Percentiles rank a stretch among this genome's conserved stretches.
These are phyloP conservation scores for Hecatera dysodea DNA, from an alignment of 2,888 invertebrate genomes.

Conservation along the genomic window DNA sequence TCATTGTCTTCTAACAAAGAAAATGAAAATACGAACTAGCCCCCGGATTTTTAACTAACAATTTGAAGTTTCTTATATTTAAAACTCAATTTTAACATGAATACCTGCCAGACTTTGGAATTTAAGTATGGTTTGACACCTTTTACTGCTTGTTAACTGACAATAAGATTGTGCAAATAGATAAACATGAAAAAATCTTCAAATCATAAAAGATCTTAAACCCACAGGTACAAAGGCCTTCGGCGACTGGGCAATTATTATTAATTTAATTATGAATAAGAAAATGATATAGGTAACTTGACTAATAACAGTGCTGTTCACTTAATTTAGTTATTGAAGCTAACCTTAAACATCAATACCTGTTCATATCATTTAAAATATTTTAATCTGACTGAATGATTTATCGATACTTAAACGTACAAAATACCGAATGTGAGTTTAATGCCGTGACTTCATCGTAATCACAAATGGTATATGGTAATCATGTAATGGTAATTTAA, in stretches of 20 bases:
- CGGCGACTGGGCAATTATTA: background rate
- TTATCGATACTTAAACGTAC: constrained; percentile 58
- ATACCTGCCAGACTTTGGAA: background rate
- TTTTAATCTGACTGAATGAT: constrained; percentile 54
- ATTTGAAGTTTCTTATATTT: background rate
- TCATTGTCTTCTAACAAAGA: background rate
- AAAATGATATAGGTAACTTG: background rate
- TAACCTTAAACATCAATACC: constrained; percentile 22
- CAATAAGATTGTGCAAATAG: background rate
- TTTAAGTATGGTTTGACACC: background rate
- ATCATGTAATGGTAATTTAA: constrained; percentile 59
- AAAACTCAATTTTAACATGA: background rate
- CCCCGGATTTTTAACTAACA: background rate
- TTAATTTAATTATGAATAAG: constrained; percentile 15
- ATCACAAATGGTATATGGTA: constrained; percentile 67
- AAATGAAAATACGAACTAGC: background rate
- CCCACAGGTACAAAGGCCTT: background rate
- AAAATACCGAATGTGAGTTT: constrained; percentile 65
- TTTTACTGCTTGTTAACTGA: background rate
- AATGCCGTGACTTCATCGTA: constrained; percentile 62
- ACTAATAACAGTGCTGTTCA: constrained; percentile 9
- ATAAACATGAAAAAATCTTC: background rate
- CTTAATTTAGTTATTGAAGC: constrained; percentile 9
- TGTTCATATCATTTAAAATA: constrained; percentile 37
- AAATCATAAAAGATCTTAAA: background rate